phyloP scores from a whole-genome alignment of 2,888 invertebrate genomes.

The Ischnus inquisitorius region DNA sequence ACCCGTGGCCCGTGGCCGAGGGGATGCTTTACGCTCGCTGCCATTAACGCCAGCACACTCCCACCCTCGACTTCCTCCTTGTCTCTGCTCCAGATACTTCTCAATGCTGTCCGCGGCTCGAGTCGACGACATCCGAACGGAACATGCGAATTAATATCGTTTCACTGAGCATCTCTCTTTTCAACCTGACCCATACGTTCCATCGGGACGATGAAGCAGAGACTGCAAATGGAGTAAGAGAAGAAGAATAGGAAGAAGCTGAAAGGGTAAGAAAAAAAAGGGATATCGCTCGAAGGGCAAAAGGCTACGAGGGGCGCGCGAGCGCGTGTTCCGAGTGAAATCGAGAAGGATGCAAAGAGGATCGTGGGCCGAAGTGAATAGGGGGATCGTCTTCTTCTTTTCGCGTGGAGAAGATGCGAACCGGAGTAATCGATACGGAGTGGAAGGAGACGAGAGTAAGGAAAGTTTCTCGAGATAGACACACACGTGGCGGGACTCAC shows the following conservation, averaged over 20 bases:
- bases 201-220: background rate
- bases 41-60: slow-evolving; percentile 72
- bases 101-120: slow-evolving; percentile 10
- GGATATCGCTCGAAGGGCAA: slow-evolving; percentile 27
- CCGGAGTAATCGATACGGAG: slow-evolving; percentile 70
- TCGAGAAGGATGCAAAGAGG: slow-evolving; percentile 65
- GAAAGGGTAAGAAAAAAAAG: slow-evolving; percentile 2
- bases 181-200: background rate
- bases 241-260: slow-evolving; percentile 11
- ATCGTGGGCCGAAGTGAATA: slow-evolving; percentile 65
- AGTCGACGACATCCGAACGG: slow-evolving; percentile 31
- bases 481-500: slow-evolving; percentile 54
- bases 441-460: slow-evolving; percentile 47
- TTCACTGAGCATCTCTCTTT: slow-evolving; percentile 40
- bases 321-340: slow-evolving; percentile 57
- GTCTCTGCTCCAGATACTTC: background rate
- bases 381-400: slow-evolving; percentile 28
- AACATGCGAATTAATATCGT: slow-evolving; percentile 55
- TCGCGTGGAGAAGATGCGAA: slow-evolving; percentile 44
- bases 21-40: slow-evolving; percentile 71
- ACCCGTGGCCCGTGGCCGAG: slow-evolving; percentile 66
- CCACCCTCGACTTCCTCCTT: background rate
- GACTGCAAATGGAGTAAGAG: slow-evolving; percentile 5
- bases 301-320: slow-evolving; percentile 24
- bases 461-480: slow-evolving; percentile 65